Base-by-base conservation (phyloP, 2,888 invertebrate genomes). In the Microctonus brassicae region DNA sequence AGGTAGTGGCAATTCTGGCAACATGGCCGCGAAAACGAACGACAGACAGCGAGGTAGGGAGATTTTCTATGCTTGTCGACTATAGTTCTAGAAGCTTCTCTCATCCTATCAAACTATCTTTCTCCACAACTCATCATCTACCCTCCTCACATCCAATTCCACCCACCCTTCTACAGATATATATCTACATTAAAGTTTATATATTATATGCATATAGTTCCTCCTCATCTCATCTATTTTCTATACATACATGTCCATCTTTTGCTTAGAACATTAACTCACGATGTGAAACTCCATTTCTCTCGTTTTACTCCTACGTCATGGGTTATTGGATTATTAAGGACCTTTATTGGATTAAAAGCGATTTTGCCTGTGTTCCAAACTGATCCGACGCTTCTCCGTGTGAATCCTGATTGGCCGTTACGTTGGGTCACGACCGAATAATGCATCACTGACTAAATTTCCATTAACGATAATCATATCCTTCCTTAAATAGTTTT, bases 1-100 rank as follows among this genome's bases (percentile, higher is more conserved):
- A 66, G 85, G 85, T 84, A 84, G 84, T 82, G 82, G 86, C 84
- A 82, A 86, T 85, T 87, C 86, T 83, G 84, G 84, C 87, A 87
- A 87, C 87, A 87, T 87, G 87, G 87, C 87, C 85, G 86, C 85
- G 47, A 47, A 80, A 79, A 79, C 76, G 73, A 77, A 80, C 82
- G 81, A 81, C 79, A 81, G 80, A 82, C 75, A 80, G 17, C 75
- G 69, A 75, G 71, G 73, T n/a, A 75, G 73, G 76, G 77, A 78
- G 57, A 64, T 64, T 63, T 70, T 70, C 63, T 63, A 64, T 64
- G 33, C 64, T 61, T 36, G 33, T 55, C 47, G 33, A 61, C 34
- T 22, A 34, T 52, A n/a, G n/a, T 34, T 60, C 69, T 34, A 52
- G 55, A 26, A 20, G 24, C 61, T 39, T 24, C 61, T 39, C 61